Percentiles rank a stretch among this genome's conserved stretches.
Evolutionary conservation across 2,797 vertebrate species (phyloP).

Genomic region (Arctocebus calabarensis): DNA sequence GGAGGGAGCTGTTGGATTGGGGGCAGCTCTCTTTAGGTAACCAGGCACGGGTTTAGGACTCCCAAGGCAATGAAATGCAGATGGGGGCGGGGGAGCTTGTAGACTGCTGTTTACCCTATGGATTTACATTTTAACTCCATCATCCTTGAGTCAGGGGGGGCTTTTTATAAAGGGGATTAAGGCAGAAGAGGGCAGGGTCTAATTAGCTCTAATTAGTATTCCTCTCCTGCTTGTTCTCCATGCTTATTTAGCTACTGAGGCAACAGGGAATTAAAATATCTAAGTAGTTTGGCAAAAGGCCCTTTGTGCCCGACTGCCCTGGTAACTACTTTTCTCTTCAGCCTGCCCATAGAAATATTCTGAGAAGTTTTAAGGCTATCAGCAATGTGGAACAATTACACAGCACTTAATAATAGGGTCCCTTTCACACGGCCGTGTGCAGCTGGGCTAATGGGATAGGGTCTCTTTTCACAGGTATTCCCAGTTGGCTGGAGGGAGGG

Average conservation of each 20-base stretch:
- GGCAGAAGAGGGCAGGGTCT: slow-evolving; percentile 80
- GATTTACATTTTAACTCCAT: slow-evolving; percentile 64
- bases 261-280: slow-evolving; percentile 80
- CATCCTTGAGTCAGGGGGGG: slow-evolving; percentile 30
- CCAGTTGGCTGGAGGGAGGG: background rate
- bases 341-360: slow-evolving; percentile 8
- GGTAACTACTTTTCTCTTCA: slow-evolving; percentile 57
- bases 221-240: slow-evolving; percentile 75
- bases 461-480: slow-evolving; percentile 45
- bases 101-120: slow-evolving; percentile 63
- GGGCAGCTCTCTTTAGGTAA: background rate
- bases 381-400: background rate
- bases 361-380: background rate
- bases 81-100: background rate
- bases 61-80: background rate
- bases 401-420: background rate
- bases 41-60: background rate
- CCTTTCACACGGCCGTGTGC: background rate
- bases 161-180: slow-evolving; percentile 71
- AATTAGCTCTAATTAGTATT: slow-evolving; percentile 84
- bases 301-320: slow-evolving; percentile 61
- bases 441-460: background rate
- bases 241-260: slow-evolving; percentile 80
- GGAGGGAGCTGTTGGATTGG: background rate
- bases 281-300: slow-evolving; percentile 77